Conservation (phyloP, 1,140 invertebrate species). For the Nasonia giraulti region DNA sequence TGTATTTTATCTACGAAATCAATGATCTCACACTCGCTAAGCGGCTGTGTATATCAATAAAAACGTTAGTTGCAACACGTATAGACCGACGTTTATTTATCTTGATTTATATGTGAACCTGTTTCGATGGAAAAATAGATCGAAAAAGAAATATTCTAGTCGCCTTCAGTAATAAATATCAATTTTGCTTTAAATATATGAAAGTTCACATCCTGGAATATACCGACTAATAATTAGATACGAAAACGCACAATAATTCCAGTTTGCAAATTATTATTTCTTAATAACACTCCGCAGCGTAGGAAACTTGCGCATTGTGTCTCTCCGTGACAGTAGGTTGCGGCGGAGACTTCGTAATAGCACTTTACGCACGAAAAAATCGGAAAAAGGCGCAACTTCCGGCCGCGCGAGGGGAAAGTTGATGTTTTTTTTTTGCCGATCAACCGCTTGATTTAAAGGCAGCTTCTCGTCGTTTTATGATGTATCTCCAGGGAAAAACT, state of each 20-base stretch:
- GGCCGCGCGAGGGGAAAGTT: conserved; percentile 24
- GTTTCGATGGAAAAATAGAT: not conserved
- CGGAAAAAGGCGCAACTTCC: conserved; percentile 3
- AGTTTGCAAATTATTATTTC: conserved; percentile 4
- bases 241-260: not conserved
- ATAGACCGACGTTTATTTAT: not conserved
- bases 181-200: not conserved
- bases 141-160: not conserved
- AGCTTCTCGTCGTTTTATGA: conserved; percentile 24
- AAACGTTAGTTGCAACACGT: not conserved
- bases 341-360: not conserved
- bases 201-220: not conserved
- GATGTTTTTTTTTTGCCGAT: conserved; percentile 21
- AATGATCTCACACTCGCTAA: not conserved
- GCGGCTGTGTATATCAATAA: conserved; percentile 1
- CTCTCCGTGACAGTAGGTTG: not conserved
- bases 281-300: not conserved
- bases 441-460: conserved; percentile 22
- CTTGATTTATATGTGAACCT: conserved; percentile 4
- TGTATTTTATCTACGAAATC: not conserved
- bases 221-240: not conserved
- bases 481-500: conserved; percentile 30
- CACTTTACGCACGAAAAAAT: conserved; percentile 14
- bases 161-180: not conserved
- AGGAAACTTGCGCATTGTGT: not conserved